Percentiles rank a stretch among this genome's conserved stretches.
Conservation (phyloP, 2,113 vertebrate species). For the Fregetta grallaria region DNA sequence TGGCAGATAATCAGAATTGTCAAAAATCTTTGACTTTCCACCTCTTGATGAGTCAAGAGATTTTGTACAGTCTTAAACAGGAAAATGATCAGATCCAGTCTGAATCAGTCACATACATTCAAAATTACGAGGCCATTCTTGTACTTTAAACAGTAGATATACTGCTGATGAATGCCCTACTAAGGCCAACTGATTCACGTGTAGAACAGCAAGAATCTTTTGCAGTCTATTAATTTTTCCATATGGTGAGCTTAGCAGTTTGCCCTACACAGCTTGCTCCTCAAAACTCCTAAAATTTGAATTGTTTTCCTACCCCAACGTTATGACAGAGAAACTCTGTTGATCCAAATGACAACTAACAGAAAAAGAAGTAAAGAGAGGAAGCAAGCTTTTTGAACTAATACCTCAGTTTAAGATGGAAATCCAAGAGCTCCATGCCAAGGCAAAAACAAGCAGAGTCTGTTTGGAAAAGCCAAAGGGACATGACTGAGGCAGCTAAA, state of each 20-base stretch:
- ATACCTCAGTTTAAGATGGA: neutral
- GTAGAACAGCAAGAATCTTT: constrained; percentile 1
- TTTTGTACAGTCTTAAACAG: neutral
- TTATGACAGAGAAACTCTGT: neutral
- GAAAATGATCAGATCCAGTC: neutral
- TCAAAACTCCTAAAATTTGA: neutral
- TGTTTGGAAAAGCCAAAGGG: neutral
- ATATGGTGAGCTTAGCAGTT: constrained; percentile 33
- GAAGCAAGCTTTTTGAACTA: neutral
- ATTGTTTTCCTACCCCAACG: neutral
- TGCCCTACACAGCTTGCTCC: constrained; percentile 11
- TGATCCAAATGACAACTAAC: neutral
- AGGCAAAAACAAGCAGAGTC: neutral
- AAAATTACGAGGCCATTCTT: neutral
- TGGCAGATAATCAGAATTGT: neutral
- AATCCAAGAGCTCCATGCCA: neutral
- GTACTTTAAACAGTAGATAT: neutral
- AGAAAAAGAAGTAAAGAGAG: neutral
- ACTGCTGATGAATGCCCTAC: neutral
- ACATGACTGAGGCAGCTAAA: neutral
- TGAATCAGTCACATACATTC: neutral
- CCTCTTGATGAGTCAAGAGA: neutral
- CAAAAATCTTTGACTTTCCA: neutral
- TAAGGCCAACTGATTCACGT: neutral
- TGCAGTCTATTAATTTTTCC: constrained; percentile 18